A percentile compares a stretch with the other conserved stretches of the same genome.
These are phyloP conservation scores for Rosalia funebris DNA, from an alignment of 2,888 invertebrate species.

Conservation along the genomic window DNA sequence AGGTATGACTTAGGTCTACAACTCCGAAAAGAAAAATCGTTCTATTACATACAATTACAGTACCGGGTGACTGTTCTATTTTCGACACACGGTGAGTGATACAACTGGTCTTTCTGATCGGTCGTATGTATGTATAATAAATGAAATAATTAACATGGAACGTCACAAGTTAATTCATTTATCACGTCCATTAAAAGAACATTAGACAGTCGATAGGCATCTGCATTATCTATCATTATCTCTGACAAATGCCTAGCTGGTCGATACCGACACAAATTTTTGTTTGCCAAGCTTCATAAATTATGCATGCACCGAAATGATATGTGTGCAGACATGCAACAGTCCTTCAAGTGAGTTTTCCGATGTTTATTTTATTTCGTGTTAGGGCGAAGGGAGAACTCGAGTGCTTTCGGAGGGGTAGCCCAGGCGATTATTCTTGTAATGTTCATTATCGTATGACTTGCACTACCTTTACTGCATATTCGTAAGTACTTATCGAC, in stretches of 20 bases:
- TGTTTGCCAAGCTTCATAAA: neutral
- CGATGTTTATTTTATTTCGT: constrained; percentile 20
- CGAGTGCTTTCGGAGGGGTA: neutral
- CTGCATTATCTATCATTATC: constrained; percentile 2
- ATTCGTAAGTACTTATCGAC: constrained; percentile 5
- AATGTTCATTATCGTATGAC: constrained; percentile 18
- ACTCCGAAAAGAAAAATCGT: no score
- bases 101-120: no score
- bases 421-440: constrained; percentile 9
- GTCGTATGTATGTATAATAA: no score
- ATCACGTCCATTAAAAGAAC: constrained; percentile 3
- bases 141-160: no score
- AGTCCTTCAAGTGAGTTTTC: constrained; percentile 9
- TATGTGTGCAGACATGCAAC: constrained; percentile 20
- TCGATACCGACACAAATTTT: neutral
- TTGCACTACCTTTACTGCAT: constrained; percentile 17
- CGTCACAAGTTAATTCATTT: neutral
- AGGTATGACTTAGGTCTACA: no score
- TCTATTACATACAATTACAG: no score
- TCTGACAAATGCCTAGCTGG: neutral
- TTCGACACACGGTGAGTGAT: no score
- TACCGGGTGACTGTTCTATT: no score
- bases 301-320: constrained; percentile 18
- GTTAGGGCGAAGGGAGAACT: constrained; percentile 6
- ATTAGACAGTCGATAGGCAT: constrained; percentile 1